Percentiles rank a stretch among this genome's conserved stretches.
Conservation (phyloP, 2,113 vertebrate species). For the Toxotes chatareus region DNA sequence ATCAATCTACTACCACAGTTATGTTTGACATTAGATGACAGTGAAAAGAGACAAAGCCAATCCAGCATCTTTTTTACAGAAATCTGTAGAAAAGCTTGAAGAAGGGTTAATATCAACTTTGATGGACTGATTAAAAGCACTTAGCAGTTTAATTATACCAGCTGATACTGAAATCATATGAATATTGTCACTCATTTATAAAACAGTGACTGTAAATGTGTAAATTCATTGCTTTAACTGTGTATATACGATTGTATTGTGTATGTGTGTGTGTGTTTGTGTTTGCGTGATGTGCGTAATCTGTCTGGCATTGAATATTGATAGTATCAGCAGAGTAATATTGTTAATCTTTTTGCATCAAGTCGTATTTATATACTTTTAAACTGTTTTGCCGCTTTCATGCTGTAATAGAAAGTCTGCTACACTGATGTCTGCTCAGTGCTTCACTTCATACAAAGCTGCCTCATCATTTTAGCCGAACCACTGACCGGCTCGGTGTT, state of each 20-base stretch:
- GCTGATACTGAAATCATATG: conserved; percentile 49
- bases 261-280: conserved; percentile 21
- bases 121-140: conserved; percentile 72
- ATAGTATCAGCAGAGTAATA: conserved; percentile 34
- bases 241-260: conserved; percentile 39
- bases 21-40: conserved; percentile 26
- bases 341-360: conserved; percentile 61
- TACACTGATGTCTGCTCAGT: conserved; percentile 62
- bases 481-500: conserved; percentile 53
- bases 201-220: conserved; percentile 58
- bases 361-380: conserved; percentile 75
- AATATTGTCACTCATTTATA: conserved; percentile 42
- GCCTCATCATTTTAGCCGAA: conserved; percentile 61
- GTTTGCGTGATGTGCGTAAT: conserved; percentile 23
- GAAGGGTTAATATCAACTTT: conserved; percentile 23
- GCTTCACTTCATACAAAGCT: conserved; percentile 52
- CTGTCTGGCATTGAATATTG: conserved; percentile 39
- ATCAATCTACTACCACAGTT: neutral
- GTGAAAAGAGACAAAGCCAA: neutral
- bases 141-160: conserved; percentile 62
- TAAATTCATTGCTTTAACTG: conserved; percentile 37
- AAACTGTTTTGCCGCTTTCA: conserved; percentile 36
- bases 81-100: conserved; percentile 52
- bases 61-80: neutral
- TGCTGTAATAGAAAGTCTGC: conserved; percentile 47